phyloP scores from a whole-genome alignment of 2,888 invertebrate genomes.

The Arge pagana region DNA sequence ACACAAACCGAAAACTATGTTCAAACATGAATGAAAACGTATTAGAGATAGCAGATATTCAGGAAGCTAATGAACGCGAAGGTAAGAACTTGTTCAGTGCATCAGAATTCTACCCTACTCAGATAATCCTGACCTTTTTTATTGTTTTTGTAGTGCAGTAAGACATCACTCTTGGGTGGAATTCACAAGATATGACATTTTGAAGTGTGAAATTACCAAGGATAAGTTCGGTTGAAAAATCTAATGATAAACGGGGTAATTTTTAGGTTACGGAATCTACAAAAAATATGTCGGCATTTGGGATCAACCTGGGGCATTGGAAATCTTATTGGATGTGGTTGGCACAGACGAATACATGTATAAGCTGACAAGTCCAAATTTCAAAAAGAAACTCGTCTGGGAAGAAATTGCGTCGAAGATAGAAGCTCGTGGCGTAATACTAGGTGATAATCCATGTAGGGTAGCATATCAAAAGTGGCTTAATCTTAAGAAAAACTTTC shows the following conservation, averaged over 20 bases:
- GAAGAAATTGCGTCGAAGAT: conserved; percentile 11
- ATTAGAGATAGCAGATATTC: conserved; percentile 11
- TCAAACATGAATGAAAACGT: conserved; percentile 13
- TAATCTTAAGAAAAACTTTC: conserved; percentile 10
- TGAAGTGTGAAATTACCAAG: too few species aligned
- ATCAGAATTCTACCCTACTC: too few species aligned
- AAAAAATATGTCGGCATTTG: conserved; percentile 16
- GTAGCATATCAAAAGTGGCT: conserved; percentile 19
- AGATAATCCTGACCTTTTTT: too few species aligned
- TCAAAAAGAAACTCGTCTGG: conserved; percentile 18
- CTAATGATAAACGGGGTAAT: too few species aligned
- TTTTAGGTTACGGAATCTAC: conserved; percentile 11
- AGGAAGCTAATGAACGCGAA: conserved; percentile 7
- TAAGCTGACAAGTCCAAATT: conserved; percentile 10
- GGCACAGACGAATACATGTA: conserved; percentile 15
- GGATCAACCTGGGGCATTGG: conserved; percentile 12
- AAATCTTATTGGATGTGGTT: conserved; percentile 10
- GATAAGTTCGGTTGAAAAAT: too few species aligned
- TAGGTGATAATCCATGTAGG: conserved; percentile 13
- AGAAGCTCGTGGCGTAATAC: conserved; percentile 8
- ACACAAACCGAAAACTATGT: not conserved
- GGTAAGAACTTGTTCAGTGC: too few species aligned
- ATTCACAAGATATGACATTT: too few species aligned
- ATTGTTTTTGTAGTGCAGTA: too few species aligned
- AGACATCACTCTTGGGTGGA: too few species aligned